Base-by-base conservation (phyloP, 2,797 vertebrate genomes). In the Argya squamiceps region DNA sequence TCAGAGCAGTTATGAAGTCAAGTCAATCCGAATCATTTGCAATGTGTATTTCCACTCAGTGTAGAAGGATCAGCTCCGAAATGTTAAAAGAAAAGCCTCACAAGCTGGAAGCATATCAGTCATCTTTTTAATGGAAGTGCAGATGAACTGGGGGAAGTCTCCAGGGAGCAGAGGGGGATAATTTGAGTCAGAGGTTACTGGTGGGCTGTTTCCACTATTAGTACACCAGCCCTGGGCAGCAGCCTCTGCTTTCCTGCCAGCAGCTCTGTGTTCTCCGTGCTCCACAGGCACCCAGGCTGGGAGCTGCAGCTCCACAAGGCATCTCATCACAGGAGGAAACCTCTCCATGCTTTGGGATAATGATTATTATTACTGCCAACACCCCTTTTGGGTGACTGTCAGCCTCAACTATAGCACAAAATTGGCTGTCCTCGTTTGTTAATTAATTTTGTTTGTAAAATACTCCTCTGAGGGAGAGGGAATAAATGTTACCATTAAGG, bases 371-470 rank as follows among this genome's bases (percentile, higher is more conserved):
- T 94, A 83, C 52, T 77, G 90, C 89, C 85, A 84, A 53, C 63
- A 77, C 63, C 89, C 80, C 46, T 93, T 88, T 70, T 63, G 88
- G 83, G 64, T 29, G 80, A 87, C 93, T 81, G 85, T 86, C 90
- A 89, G 63, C 67, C 70, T 70, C 30, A 70, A 79, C 85, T 95
- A 70, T 34, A 93, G 94, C 49, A 56, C 85, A 43, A 80, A 95
- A 96, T 89, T 90, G 74, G 74, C 92, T n/a, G 32, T 67, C 77
- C 77, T 95, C 13, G 0, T 93, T 84, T 10, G 26, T 86, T 96
- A 93, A 96, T 95, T 95, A 90, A 94, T 96, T 95, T 93, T 94
- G 83, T 96, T 96, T 96, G 86, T 93, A 89, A 93, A 96, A 95
- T 95, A 84, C 77, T 82, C 77, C 85, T 96, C 86, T 62, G 80